Evolutionary conservation across 2,888 invertebrate genomes (phyloP).

Genomic region (Malachius bipustulatus): DNA sequence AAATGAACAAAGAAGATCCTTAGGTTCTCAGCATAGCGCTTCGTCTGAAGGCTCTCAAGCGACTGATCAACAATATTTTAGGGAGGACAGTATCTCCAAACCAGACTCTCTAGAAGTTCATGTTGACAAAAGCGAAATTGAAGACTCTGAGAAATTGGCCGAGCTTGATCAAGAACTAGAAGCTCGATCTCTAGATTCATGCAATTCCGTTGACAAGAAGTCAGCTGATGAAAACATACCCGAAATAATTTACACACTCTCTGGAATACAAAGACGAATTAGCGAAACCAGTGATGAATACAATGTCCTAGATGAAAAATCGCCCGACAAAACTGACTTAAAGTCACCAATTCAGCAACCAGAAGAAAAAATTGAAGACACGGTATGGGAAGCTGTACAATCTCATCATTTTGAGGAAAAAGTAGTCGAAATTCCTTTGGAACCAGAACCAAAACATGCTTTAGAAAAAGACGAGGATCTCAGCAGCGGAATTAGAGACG

Average conservation of each 20-base stretch:
- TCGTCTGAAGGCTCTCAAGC: slow-evolving; percentile 24
- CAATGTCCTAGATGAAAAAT: slow-evolving; percentile 11
- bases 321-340: not conserved
- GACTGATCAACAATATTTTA: slow-evolving; percentile 18
- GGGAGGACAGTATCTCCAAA: slow-evolving; percentile 30
- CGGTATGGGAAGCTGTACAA: slow-evolving; percentile 42
- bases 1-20: slow-evolving; percentile 23
- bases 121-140: slow-evolving; percentile 41
- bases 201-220: slow-evolving; percentile 24
- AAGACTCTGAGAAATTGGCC: slow-evolving; percentile 39
- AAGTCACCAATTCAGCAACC: slow-evolving; percentile 32
- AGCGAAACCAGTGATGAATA: slow-evolving; percentile 34
- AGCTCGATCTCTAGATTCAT: slow-evolving; percentile 29
- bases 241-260: slow-evolving; percentile 36
- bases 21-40: slow-evolving; percentile 30
- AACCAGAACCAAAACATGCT: slow-evolving; percentile 4
- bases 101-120: slow-evolving; percentile 40
- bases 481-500: slow-evolving; percentile 29
- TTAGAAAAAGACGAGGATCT: slow-evolving; percentile 34
- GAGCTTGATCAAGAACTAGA: slow-evolving; percentile 36
- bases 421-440: slow-evolving; percentile 22
- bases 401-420: slow-evolving; percentile 34
- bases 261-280: slow-evolving; percentile 35
- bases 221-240: slow-evolving; percentile 32
- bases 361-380: slow-evolving; percentile 39